Base-by-base conservation (phyloP, 2,888 invertebrate species). In the Machimus atricapillus region DNA sequence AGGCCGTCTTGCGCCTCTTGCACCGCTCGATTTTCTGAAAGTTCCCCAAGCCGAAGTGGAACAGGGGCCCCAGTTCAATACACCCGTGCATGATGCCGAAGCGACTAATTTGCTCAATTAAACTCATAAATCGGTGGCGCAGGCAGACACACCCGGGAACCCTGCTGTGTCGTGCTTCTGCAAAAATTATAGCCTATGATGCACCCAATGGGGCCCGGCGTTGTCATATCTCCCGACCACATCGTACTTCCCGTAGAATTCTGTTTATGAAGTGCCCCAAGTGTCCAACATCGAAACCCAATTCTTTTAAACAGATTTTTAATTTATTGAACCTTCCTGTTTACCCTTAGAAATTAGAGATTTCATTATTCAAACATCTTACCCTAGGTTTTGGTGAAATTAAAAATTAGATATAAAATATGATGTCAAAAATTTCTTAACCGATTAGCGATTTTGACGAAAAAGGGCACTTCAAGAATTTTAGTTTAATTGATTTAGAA, bases 41-140 rank as follows among this genome's bases (percentile, higher is more conserved):
- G 52, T 16, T 8, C 14, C 14, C 27, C 23, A 7, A 66, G n/a
- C 16, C 37, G 37, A 82, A 82, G 66, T 82, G 82, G 82, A 37
- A 16, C 81, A 56, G 81, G 52, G 58, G 19, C 77, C 81, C 81
- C 82, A 40, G 82, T 82, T 82, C 82, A 82, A 82, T 82, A 82
- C 52, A 82, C 82, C 52, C 52, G 40, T 76, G 37, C 37, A 82
- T 82, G 82, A 82, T 58, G 82, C 82, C 58, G 58, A 58, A 56
- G 82, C 82, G 58, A 82, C 82, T 82, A 82, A 82, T 82, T 82
- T 82, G 23, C 37, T 82, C 82, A 82, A 82, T 82, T 82, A 66
- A 82, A 37, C 82, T 66, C 58, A 37, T 82, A 82, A 82, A 82
- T 82, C 82, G 82, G n/a, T 82, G 82, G 82, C 82, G 82, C 82